These are phyloP conservation scores for Diaperis boleti DNA, from an alignment of 2,888 invertebrate genomes.

Conservation along the genomic window DNA sequence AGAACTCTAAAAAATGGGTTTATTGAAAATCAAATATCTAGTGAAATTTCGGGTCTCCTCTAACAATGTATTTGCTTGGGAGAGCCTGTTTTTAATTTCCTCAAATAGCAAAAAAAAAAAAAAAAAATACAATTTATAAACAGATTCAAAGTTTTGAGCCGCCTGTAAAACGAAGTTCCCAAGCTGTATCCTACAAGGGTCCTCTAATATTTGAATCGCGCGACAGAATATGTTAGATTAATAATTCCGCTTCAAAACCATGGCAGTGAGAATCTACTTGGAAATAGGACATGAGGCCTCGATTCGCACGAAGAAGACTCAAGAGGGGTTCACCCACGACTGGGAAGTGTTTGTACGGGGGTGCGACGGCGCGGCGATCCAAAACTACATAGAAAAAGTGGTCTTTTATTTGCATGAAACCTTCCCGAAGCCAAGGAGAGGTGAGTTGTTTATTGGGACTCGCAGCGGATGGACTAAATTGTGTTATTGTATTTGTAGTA, in stretches of 20 bases:
- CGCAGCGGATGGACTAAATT: no score
- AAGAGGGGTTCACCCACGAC: slow-evolving; percentile 95
- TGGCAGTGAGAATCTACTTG: slow-evolving; percentile 62
- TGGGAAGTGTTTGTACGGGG: slow-evolving; percentile 97
- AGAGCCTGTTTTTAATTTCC: slow-evolving; percentile 33
- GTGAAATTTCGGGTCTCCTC: neutral
- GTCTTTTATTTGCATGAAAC: slow-evolving; percentile 93
- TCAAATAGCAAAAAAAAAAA: slow-evolving; percentile 25
- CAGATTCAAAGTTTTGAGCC: neutral
- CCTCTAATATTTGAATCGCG: neutral
- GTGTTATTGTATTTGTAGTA: slow-evolving; percentile 81
- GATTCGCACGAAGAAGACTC: slow-evolving; percentile 82
- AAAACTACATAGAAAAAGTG: slow-evolving; percentile 92
- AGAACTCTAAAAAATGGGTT: no score
- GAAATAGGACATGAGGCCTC: slow-evolving; percentile 94
- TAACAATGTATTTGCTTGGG: slow-evolving; percentile 13
- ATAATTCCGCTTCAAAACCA: slow-evolving; percentile 6
- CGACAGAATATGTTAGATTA: slow-evolving; percentile 33
- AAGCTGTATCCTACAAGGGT: neutral
- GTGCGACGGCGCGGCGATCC: slow-evolving; percentile 86
- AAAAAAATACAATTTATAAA: slow-evolving; percentile 30
- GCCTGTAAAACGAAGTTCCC: neutral
- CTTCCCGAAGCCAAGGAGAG: slow-evolving; percentile 91
- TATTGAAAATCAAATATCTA: no score
- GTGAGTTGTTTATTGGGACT: no score